Evolutionary conservation across 2,888 invertebrate species (phyloP).

Genomic region (Zaprionus lineosus): DNA sequence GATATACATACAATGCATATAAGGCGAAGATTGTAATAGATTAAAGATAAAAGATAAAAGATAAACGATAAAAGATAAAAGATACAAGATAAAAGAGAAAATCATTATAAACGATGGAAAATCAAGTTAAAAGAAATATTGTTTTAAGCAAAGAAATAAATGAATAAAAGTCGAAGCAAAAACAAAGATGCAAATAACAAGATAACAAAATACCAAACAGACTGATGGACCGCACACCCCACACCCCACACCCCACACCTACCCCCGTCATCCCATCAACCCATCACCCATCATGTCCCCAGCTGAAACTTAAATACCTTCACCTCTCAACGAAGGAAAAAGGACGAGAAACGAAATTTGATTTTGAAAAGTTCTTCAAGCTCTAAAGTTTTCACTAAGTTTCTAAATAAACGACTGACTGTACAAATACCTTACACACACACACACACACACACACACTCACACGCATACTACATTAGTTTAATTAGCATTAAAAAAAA

Average conservation of each 20-base stretch:
- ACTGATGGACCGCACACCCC: slow-evolving; percentile 69
- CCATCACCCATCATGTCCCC: background rate
- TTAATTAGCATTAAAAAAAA: slow-evolving; percentile 59
- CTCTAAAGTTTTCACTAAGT: slow-evolving; percentile 16
- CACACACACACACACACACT: slow-evolving; percentile 25
- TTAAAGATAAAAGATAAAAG: background rate
- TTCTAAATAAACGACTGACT: slow-evolving; percentile 61
- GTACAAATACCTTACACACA: slow-evolving; percentile 56
- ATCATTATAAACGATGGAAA: slow-evolving; percentile 8
- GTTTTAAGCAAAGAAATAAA: slow-evolving; percentile 35
- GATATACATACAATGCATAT: slow-evolving; percentile 44
- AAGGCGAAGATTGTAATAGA: slow-evolving; percentile 15
- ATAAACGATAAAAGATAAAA: slow-evolving; percentile 17
- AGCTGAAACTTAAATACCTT: background rate
- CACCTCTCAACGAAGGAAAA: background rate
- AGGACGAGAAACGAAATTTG: slow-evolving; percentile 40
- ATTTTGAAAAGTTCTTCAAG: slow-evolving; percentile 13
- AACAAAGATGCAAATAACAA: slow-evolving; percentile 24
- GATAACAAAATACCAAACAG: slow-evolving; percentile 59
- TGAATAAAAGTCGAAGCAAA: slow-evolving; percentile 14
- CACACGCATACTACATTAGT: slow-evolving; percentile 46
- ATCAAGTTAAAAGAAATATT: slow-evolving; percentile 23
- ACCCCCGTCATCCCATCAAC: no score
- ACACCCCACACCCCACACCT: slow-evolving; percentile 25
- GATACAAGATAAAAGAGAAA: slow-evolving; percentile 29